Evolutionary conservation across 2,888 invertebrate species (phyloP).

Genomic region (Coenonympha arcania): DNA sequence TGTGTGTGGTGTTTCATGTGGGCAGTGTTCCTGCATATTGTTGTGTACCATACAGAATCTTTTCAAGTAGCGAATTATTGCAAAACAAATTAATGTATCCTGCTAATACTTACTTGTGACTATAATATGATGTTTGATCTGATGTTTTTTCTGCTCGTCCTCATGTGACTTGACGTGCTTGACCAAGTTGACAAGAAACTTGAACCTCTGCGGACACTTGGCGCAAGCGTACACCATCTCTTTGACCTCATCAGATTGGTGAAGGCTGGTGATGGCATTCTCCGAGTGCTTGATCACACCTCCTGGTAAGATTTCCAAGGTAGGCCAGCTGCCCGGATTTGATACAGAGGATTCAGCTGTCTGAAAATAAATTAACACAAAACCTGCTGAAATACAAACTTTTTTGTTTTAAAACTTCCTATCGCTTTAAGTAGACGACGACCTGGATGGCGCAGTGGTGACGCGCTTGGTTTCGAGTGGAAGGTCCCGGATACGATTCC

Average conservation of each 20-base stretch:
- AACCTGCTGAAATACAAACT: no score
- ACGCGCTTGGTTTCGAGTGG: no score
- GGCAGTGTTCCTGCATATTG: no score
- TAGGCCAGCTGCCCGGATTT: conserved; percentile 54
- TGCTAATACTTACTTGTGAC: conserved; percentile 18
- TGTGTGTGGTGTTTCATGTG: no score
- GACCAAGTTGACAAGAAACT: conserved; percentile 50
- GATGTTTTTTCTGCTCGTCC: conserved; percentile 38
- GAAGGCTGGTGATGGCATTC: conserved; percentile 26
- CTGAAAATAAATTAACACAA: no score
- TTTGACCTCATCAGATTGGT: conserved; percentile 8
- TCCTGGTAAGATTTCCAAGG: conserved; percentile 60
- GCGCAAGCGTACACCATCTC: conserved; percentile 59
- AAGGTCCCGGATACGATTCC: no score
- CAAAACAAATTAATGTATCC: no score
- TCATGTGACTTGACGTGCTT: conserved; percentile 62
- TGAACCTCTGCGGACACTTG: conserved; percentile 57
- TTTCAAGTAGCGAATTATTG: no score
- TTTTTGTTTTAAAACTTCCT: no score
- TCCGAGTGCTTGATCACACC: conserved; percentile 58
- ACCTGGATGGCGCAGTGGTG: no score
- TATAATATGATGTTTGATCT: conserved; percentile 6
- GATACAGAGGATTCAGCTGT: neutral
- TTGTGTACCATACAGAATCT: no score
- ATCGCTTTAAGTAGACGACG: no score